Conservation (phyloP, 1,140 invertebrate species). For the Linepithema humile region DNA sequence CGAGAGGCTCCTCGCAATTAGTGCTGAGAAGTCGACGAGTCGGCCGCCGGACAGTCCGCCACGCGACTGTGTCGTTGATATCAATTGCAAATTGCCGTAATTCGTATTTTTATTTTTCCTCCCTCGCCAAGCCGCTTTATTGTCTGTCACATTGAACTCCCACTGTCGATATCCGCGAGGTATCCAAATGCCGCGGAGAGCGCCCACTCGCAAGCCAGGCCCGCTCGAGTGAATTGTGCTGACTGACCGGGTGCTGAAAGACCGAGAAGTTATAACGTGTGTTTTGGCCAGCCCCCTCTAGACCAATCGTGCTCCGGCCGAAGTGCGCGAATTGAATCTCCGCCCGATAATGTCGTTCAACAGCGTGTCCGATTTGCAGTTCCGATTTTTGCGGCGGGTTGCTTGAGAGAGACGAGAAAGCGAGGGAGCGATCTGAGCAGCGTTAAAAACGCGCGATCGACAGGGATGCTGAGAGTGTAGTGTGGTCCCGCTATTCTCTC, state of each 20-base stretch:
- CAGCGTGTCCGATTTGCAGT: not conserved
- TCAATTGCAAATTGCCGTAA: slow-evolving; percentile 10
- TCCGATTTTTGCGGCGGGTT: not conserved
- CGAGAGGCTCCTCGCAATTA: not conserved
- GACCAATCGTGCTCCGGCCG: slow-evolving; percentile 15
- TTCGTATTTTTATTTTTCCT: not conserved
- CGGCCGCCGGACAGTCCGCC: slow-evolving; percentile 1
- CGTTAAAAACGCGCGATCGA: not conserved
- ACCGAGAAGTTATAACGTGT: slow-evolving; percentile 17
- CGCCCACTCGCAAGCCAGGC: not conserved
- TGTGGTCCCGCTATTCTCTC: not conserved
- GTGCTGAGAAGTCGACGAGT: slow-evolving; percentile 7
- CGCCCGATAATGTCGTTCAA: not conserved
- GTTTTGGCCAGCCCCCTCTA: not conserved
- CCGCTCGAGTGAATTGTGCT: slow-evolving; percentile 19
- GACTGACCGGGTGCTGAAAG: not conserved
- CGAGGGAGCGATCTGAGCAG: not conserved
- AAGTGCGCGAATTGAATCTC: slow-evolving; percentile 44
- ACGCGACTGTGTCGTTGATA: slow-evolving; percentile 32
- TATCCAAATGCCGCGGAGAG: not conserved
- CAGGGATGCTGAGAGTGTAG: not conserved
- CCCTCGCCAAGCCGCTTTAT: not conserved
- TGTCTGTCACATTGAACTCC: not conserved
- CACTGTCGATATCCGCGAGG: not conserved
- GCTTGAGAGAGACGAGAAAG: not conserved